Conservation (phyloP, 2,113 vertebrate species). For the Peromyscus californicus region DNA sequence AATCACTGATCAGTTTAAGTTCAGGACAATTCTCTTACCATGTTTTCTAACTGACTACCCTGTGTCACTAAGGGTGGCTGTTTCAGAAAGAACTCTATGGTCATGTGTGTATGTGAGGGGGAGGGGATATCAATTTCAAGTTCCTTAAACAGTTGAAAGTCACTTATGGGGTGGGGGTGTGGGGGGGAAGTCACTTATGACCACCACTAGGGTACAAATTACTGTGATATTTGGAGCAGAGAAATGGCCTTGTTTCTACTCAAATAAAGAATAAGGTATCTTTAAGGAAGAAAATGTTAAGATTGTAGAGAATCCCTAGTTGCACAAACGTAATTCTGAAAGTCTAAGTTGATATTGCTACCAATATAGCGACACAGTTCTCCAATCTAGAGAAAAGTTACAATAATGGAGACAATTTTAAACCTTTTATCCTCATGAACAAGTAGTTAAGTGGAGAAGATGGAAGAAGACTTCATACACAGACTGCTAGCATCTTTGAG, state of each 20-base stretch:
- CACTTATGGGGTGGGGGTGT: too few species aligned
- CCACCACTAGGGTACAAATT: background rate
- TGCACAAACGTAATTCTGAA: background rate
- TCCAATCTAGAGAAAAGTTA: background rate
- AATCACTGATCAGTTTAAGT: background rate
- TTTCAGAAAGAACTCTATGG: background rate
- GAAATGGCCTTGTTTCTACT: background rate
- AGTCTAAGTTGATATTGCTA: background rate
- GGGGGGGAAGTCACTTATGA: slow-evolving; percentile 14
- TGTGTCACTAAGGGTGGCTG: background rate
- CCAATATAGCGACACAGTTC: background rate
- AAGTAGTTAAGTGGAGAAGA: background rate
- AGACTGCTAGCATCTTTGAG: background rate
- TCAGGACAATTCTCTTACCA: background rate
- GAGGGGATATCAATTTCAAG: background rate
- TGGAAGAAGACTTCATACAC: background rate
- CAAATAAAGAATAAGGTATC: background rate
- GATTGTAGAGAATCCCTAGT: background rate
- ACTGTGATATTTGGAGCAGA: background rate
- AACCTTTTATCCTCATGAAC: too few species aligned
- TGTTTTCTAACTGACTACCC: background rate
- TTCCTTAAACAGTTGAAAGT: background rate
- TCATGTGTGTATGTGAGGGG: background rate
- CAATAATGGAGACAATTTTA: background rate
- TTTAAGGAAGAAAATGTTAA: background rate